Conservation (phyloP, 2,797 vertebrate species). For the Sebastes hubbsi region DNA sequence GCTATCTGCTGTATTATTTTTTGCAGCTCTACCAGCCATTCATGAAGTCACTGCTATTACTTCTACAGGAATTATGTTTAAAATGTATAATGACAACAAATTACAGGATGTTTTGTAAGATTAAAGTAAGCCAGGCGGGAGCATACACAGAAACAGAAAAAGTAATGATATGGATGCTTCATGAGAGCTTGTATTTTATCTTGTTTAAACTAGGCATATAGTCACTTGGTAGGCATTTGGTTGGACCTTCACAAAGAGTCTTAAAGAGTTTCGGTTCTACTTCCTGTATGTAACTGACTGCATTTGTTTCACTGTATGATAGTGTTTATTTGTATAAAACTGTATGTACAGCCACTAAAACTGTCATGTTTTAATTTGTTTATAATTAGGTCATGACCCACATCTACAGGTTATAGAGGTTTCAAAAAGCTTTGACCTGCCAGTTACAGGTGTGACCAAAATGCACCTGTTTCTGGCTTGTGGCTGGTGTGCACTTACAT, state of each 20-base stretch:
- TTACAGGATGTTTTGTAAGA: background rate
- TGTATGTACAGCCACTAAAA: slow-evolving; percentile 45
- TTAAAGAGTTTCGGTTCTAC: slow-evolving; percentile 20
- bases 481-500: background rate
- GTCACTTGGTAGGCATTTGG: slow-evolving; percentile 2
- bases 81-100: background rate
- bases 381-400: background rate
- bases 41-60: background rate
- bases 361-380: background rate
- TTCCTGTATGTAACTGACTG: slow-evolving; percentile 34
- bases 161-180: background rate
- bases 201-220: slow-evolving; percentile 21
- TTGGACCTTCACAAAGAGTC: slow-evolving; percentile 24
- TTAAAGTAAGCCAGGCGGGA: background rate
- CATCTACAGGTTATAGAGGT: background rate
- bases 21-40: background rate
- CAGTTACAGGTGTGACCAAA: background rate
- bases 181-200: slow-evolving; percentile 23
- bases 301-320: slow-evolving; percentile 46
- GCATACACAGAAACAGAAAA: background rate
- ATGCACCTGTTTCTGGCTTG: background rate
- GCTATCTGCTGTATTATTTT: background rate
- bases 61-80: background rate
- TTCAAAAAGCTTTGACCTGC: background rate
- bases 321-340: slow-evolving; percentile 60